These are phyloP conservation scores for Drosophila limbata DNA, from an alignment of 2,888 invertebrate species.

Conservation along the genomic window DNA sequence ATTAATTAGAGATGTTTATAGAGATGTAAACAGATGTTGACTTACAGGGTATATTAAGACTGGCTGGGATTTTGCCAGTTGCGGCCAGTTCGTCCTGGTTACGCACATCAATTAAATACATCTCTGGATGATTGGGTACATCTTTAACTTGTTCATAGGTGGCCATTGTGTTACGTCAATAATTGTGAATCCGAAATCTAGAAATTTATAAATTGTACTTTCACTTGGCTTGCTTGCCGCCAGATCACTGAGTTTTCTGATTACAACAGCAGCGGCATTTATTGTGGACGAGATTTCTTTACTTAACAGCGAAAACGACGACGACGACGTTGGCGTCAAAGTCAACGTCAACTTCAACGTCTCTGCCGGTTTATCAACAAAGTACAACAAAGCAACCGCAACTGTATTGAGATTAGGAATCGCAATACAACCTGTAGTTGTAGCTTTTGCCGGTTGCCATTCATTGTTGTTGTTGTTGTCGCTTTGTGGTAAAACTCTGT, in stretches of 20 bases:
- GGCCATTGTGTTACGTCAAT: conserved; percentile 69
- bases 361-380: conserved; percentile 30
- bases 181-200: conserved; percentile 10
- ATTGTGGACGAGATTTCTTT: conserved; percentile 41
- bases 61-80: conserved; percentile 90
- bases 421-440: conserved; percentile 35
- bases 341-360: conserved; percentile 18
- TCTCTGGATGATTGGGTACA: conserved; percentile 85
- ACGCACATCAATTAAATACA: conserved; percentile 91
- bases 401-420: conserved; percentile 32
- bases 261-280: conserved; percentile 49
- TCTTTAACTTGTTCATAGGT: conserved; percentile 86
- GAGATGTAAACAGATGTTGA: too few relatives aligned
- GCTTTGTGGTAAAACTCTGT: conserved; percentile 46
- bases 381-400: conserved; percentile 46
- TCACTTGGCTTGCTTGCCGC: conserved; percentile 44
- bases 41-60: conserved; percentile 92
- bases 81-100: conserved; percentile 90
- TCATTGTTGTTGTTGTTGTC: conserved; percentile 18
- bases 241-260: conserved; percentile 54
- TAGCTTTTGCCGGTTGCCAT: conserved; percentile 23
- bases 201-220: conserved; percentile 25
- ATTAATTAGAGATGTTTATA: not conserved
- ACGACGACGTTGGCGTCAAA: conserved; percentile 17
- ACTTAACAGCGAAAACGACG: conserved; percentile 19